These are phyloP conservation scores for Rhyacichthys aspro DNA, from an alignment of 2,797 vertebrate species.

Conservation along the genomic window DNA sequence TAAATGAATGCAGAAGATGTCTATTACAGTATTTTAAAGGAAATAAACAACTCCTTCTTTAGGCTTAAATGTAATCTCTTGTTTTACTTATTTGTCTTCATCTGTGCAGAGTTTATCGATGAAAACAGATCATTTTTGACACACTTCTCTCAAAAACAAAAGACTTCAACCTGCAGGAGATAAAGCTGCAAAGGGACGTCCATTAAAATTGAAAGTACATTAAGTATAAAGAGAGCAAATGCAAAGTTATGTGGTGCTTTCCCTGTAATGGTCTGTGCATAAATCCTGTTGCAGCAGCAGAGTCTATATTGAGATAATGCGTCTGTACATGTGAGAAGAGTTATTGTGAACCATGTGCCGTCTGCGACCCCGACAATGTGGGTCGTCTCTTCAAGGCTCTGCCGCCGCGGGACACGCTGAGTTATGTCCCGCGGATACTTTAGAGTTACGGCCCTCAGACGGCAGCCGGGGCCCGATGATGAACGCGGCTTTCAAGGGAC, in stretches of 20 bases:
- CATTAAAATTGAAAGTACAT: background rate
- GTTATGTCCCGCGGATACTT: slow-evolving; percentile 31
- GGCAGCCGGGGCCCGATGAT: slow-evolving; percentile 23
- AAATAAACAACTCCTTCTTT: too few relatives aligned
- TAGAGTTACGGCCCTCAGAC: slow-evolving; percentile 44
- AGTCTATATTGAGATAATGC: slow-evolving; percentile 22
- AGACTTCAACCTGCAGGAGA: too few relatives aligned
- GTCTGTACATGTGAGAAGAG: slow-evolving; percentile 25
- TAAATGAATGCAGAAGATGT: too few relatives aligned
- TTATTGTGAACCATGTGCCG: slow-evolving; percentile 23
- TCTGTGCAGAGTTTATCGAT: too few relatives aligned
- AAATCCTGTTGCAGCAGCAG: slow-evolving; percentile 1
- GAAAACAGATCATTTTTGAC: too few relatives aligned
- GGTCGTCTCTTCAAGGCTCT: slow-evolving; percentile 35
- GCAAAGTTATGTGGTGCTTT: background rate
- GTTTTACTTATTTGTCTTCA: too few relatives aligned
- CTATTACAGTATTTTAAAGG: too few relatives aligned
- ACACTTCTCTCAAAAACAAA: too few relatives aligned
- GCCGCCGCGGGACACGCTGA: slow-evolving; percentile 24
- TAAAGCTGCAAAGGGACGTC: too few relatives aligned
- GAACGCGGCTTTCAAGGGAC: slow-evolving; percentile 17
- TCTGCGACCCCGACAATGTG: slow-evolving; percentile 14
- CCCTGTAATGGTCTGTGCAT: slow-evolving; percentile 1
- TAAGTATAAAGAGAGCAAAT: background rate
- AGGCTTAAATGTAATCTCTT: too few relatives aligned